These are phyloP conservation scores for Oryzias melastigma DNA, from an alignment of 2,113 vertebrate genomes.

Conservation along the genomic window DNA sequence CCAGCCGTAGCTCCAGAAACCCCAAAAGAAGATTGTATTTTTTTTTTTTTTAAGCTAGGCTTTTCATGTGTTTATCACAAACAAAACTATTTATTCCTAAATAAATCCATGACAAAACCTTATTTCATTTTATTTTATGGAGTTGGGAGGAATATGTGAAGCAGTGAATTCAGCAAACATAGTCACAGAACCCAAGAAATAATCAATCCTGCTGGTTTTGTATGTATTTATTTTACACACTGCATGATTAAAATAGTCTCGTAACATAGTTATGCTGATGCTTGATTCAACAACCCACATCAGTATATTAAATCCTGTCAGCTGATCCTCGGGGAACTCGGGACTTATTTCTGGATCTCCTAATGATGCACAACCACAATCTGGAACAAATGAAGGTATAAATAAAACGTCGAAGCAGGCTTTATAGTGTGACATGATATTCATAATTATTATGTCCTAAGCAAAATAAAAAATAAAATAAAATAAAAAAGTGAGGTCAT, in stretches of 20 bases:
- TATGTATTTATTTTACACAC: conserved; percentile 4
- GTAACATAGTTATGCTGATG: background rate
- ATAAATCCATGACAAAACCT: no score
- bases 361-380: conserved; percentile 28
- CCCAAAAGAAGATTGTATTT: no score
- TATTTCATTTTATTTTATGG: no score
- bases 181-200: background rate
- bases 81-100: no score
- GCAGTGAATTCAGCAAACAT: no score
- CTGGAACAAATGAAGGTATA: conserved; percentile 26
- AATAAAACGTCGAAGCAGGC: conserved; percentile 36
- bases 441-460: conserved; percentile 18
- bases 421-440: conserved; percentile 22
- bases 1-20: no score
- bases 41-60: no score
- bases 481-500: conserved; percentile 20
- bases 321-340: background rate
- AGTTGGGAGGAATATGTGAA: no score
- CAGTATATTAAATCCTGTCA: background rate
- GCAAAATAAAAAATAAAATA: conserved; percentile 3
- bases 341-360: conserved; percentile 12
- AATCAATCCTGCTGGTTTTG: conserved; percentile 15
- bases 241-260: conserved; percentile 10
- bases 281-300: background rate
- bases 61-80: no score